phyloP scores from a whole-genome alignment of 2,797 vertebrate species.

The Tympanoctomys barrerae region DNA sequence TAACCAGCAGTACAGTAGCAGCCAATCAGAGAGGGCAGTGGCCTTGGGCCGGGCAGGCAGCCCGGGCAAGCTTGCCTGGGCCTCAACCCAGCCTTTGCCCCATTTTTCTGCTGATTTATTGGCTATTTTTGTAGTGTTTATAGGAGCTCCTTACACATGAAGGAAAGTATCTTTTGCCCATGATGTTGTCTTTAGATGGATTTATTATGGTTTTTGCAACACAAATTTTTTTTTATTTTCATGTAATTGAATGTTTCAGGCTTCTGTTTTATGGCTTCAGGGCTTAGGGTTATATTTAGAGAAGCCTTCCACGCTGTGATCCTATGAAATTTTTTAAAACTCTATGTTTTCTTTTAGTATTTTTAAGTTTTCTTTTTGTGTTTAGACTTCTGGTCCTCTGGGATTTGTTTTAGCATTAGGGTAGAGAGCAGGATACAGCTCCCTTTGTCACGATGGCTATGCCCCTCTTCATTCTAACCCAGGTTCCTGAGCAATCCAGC shows the following conservation, averaged over 20 bases:
- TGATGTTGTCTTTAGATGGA: constrained; percentile 49
- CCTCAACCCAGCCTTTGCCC: constrained; percentile 67
- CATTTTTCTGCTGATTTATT: constrained; percentile 36
- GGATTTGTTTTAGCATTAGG: neutral
- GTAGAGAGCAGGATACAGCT: neutral
- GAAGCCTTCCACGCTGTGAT: constrained; percentile 39
- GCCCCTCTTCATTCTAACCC: neutral
- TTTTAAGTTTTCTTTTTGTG: constrained; percentile 65
- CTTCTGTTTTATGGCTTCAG: constrained; percentile 66
- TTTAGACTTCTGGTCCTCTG: constrained; percentile 50
- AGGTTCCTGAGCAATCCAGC: accelerated
- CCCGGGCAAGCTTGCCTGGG: constrained; percentile 77
- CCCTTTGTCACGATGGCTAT: neutral
- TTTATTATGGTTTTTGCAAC: constrained; percentile 41
- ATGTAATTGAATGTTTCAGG: neutral
- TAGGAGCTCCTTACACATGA: neutral
- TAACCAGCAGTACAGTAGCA: neutral
- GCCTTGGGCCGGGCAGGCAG: neutral
- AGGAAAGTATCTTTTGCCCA: constrained; percentile 29
- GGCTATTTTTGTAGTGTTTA: constrained; percentile 21
- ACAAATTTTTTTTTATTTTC: constrained; percentile 36
- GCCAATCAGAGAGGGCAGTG: neutral
- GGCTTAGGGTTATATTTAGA: constrained; percentile 65
- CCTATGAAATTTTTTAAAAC: constrained; percentile 29
- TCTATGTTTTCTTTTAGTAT: constrained; percentile 64